phyloP scores from a whole-genome alignment of 2,888 invertebrate species.

The Blastobasis lacticolella region DNA sequence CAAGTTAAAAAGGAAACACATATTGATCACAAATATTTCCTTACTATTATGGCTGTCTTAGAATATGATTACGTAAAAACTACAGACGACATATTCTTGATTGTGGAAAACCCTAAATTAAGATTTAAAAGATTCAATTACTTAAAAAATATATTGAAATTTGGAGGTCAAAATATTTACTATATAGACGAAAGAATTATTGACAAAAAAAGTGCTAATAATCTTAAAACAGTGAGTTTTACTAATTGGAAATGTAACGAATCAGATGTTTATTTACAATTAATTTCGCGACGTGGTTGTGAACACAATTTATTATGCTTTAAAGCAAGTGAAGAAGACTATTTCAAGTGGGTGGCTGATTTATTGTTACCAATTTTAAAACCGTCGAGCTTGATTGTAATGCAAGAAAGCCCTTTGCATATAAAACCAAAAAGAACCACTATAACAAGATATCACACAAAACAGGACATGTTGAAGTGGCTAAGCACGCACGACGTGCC shows the following conservation, averaged over 20 bases:
- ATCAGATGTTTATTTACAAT: conserved; percentile 25
- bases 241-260: conserved; percentile 3
- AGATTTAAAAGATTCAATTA: conserved; percentile 36
- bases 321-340: conserved; percentile 15
- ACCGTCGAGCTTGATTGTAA: conserved; percentile 29
- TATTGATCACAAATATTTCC: too few species aligned
- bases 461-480: conserved; percentile 35
- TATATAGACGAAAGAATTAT: conserved; percentile 38
- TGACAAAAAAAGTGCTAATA: conserved; percentile 9
- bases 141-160: conserved; percentile 28
- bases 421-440: conserved; percentile 14
- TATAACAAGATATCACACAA: conserved; percentile 35
- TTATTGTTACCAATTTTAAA: conserved; percentile 25
- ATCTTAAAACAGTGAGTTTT: not conserved
- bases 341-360: conserved; percentile 40
- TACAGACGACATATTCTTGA: conserved; percentile 14
- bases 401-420: conserved; percentile 31
- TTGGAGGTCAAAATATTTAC: conserved; percentile 25
- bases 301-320: conserved; percentile 25
- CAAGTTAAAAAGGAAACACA: too few species aligned
- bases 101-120: conserved; percentile 37
- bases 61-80: conserved; percentile 27
- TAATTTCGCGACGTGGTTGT: conserved; percentile 25
- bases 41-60: conserved; percentile 7
- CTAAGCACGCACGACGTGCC: conserved; percentile 34